A percentile compares a stretch with the other conserved stretches of the same genome.
phyloP scores from a whole-genome alignment of 2,888 invertebrate species.

The Macrosoma leucophasiata region DNA sequence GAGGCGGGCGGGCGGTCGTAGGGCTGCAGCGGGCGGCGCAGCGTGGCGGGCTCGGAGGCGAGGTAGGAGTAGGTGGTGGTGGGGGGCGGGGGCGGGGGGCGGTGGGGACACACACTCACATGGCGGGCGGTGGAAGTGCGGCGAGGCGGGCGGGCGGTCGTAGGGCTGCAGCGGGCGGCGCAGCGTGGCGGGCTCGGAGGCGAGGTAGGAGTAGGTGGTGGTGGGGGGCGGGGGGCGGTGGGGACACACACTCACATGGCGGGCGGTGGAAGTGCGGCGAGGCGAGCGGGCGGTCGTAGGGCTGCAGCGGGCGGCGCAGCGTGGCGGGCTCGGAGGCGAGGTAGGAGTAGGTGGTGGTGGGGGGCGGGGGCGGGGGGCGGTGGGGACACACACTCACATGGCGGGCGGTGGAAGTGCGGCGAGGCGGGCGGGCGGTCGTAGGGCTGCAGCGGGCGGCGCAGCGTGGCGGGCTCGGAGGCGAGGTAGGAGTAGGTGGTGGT shows the following conservation, averaged over 20 bases:
- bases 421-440: conserved; percentile 94
- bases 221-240: conserved; percentile 87
- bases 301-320: conserved; percentile 92
- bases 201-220: conserved; percentile 96
- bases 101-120: conserved; percentile 72
- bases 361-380: conserved; percentile 85
- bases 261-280: conserved; percentile 98
- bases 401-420: conserved; percentile 96
- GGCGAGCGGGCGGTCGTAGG: conserved; percentile 92
- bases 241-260: conserved; percentile 77
- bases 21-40: conserved; percentile 93
- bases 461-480: conserved; percentile 91
- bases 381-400: conserved; percentile 75
- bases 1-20: conserved; percentile 94
- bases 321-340: conserved; percentile 93
- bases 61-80: conserved; percentile 97
- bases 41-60: conserved; percentile 91
- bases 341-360: conserved; percentile 96
- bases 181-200: conserved; percentile 92
- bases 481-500: conserved; percentile 97
- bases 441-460: conserved; percentile 93
- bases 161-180: conserved; percentile 93
- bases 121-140: conserved; percentile 96
- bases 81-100: conserved; percentile 79
- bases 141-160: conserved; percentile 93